These are phyloP conservation scores for Didymodactylos carnosus DNA, from an alignment of 2,888 invertebrate genomes.

Conservation along the genomic window DNA sequence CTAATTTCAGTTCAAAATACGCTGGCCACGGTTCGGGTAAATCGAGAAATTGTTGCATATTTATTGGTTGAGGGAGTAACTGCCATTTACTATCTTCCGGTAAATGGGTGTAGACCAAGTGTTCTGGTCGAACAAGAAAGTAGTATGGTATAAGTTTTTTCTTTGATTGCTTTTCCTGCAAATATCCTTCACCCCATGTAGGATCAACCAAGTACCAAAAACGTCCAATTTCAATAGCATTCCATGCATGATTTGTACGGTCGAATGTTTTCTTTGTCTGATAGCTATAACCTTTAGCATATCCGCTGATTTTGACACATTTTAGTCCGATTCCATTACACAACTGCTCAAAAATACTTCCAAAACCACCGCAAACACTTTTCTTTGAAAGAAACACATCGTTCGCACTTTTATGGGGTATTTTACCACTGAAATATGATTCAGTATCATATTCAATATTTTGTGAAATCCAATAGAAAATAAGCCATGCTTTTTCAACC, in stretches of 20 bases:
- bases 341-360: background rate
- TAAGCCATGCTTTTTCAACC: background rate
- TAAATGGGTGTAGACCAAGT: too few relatives aligned
- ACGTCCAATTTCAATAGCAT: background rate
- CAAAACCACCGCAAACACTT: constrained; percentile 1
- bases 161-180: background rate
- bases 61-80: too few relatives aligned
- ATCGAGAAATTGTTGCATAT: too few relatives aligned
- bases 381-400: background rate
- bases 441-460: background rate
- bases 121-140: constrained; percentile 1
- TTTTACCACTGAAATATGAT: background rate
- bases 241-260: constrained; percentile 6
- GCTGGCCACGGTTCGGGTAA: too few relatives aligned
- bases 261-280: background rate
- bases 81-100: too few relatives aligned
- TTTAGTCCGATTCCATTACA: background rate
- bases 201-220: background rate
- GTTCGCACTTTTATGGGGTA: background rate
- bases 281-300: background rate
- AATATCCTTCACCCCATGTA: background rate
- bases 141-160: background rate
- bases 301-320: background rate
- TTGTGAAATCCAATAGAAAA: background rate
- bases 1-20: too few relatives aligned